Base-by-base conservation (phyloP, 53 echinoderm and acorn worm species). In the Actinopyga echinites region DNA sequence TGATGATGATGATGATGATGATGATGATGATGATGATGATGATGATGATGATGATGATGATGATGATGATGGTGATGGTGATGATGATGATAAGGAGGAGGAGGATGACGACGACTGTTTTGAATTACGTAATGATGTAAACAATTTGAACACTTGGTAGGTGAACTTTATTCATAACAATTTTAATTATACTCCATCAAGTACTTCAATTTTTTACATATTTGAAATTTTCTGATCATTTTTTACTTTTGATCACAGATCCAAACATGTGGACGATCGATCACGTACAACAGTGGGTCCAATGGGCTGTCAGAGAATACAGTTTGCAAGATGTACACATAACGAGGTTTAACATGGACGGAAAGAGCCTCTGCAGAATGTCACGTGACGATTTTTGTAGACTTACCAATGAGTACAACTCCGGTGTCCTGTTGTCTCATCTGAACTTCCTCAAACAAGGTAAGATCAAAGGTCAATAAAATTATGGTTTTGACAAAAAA, bases 271-370 rank as follows among this genome's bases (percentile, higher is more conserved):
- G 99, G 99, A 90, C 92, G 0, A 83, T 86, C 0, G 94, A 95
- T 44, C 94, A 99, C 81, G 99, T 99, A 9, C 94, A 94, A 42
- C 99, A 99, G 85, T 99, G 99, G 99, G 94, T 99, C 28, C 90
- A 94, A 65, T 99, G 99, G 99, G 94, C 99, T 1, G 89, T 99
- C 37, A 65, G 93, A 40, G 99, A 99, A 69, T 99, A 99, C 80
- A 77, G 86, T 65, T 84, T 99, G 2, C 90, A 92, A 36, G 99
- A 99, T 28, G 99, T 99, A 26, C 84, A 91, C 79, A 89, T 90
- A 24, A 89, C 81, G 44, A 80, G 94, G 79, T 99, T 99, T 83
- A 92, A 85, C 82, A 91, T 99, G 85, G 99, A 95, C 67, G 99
- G 99, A 42, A 99, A 99, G 57, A 90, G 92, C 59, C 83, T 99